Percentiles rank a stretch among this genome's conserved stretches.
Evolutionary conservation across 2,888 invertebrate species (phyloP).

Genomic region (Cheilosia pagana): DNA sequence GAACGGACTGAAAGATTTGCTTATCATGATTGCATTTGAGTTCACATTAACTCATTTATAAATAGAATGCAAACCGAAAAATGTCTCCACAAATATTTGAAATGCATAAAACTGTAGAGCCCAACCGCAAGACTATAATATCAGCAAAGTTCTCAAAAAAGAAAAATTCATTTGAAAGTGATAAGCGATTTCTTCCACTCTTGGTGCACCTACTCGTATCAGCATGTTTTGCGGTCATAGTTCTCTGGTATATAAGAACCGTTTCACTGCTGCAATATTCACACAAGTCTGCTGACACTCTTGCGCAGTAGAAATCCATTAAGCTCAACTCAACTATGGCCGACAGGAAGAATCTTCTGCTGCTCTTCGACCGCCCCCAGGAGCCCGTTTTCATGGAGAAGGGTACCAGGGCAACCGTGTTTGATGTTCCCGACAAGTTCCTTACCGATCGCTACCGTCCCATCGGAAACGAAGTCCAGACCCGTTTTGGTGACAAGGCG

Average conservation of each 20-base stretch:
- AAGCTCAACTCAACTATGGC: constrained; percentile 48
- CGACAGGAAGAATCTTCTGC: constrained; percentile 84
- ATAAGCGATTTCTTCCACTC: neutral
- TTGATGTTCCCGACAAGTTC: constrained; percentile 86
- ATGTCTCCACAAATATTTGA: neutral
- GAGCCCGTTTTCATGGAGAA: constrained; percentile 87
- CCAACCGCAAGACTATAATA: neutral
- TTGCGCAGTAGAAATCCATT: neutral
- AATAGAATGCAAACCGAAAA: neutral
- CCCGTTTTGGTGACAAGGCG: constrained; percentile 85
- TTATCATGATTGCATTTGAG: neutral
- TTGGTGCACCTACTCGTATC: neutral
- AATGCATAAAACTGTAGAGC: neutral
- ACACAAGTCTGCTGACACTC: constrained; percentile 30
- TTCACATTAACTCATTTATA: neutral
- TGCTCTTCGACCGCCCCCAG: constrained; percentile 88
- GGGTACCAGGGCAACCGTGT: constrained; percentile 84
- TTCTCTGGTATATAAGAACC: constrained; percentile 45
- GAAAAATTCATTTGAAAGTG: neutral
- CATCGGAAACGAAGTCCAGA: constrained; percentile 83
- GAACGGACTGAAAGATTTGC: neutral
- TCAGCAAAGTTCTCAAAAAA: neutral
- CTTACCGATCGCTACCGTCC: constrained; percentile 84
- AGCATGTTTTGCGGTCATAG: constrained; percentile 20
- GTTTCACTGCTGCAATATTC: neutral